Base-by-base conservation (phyloP, 2,113 vertebrate genomes). In the Cercocebus atys region DNA sequence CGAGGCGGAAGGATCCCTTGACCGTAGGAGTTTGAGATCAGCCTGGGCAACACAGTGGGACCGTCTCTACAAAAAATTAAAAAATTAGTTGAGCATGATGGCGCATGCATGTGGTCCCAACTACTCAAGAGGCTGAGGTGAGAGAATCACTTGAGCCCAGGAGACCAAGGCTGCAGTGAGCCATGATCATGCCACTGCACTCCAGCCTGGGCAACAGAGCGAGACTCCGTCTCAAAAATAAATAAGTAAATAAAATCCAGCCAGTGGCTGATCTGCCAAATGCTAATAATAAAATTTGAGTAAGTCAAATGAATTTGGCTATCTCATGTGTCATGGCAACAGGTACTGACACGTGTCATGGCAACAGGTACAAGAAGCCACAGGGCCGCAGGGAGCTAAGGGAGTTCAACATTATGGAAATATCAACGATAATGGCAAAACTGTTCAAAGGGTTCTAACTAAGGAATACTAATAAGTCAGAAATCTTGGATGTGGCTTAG, bases 271-370 rank as follows among this genome's bases (percentile, higher is more conserved):
- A 18, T 68, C 47, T 90, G 83, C 80, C 61, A 94, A 92, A 75
- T 32, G 79, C n/a, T 91, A 80, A 73, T 81, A 70, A 95, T 68
- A 88, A 95, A 59, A 86, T 81, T 43, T 84, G 50, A 61, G n/a
- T 50, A 88, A 94, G 70, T 35, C 78, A 89, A 87, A 55, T 73
- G 18, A 80, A 89, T 87, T 52, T 91, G 43, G 32, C 64, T 86
- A 79, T 75, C 35, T 61, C 32, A 25, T 6, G 13, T 43, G 25
- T 82, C 68, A 40, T 18, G 13, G 47, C 4, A 27, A 91, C 6
- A 80, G 38, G 70, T 38, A 23, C 0, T 40, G 64, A 47, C 17
- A 80, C 45, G 68, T 40, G 30, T 82, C 68, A 38, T 18, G 13
- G 47, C 5, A 25, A 91, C 8, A 80, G 38, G 70, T 38, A 23